A percentile compares a stretch with the other conserved stretches of the same genome.
phyloP scores from a whole-genome alignment of 2,113 vertebrate genomes.

The Poeciliopsis prolifica region DNA sequence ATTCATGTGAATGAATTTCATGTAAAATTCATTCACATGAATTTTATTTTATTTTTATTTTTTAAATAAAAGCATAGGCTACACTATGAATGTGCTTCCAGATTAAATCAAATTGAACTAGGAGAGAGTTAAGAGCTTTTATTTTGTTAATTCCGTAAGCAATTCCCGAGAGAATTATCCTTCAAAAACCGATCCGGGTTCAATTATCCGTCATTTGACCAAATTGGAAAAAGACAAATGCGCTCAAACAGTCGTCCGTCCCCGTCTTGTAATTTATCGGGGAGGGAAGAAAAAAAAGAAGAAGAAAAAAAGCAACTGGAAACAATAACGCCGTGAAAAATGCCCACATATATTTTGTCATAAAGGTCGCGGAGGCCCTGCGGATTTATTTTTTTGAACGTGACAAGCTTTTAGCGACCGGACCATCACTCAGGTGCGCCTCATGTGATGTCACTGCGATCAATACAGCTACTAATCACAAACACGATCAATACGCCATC shows the following conservation, averaged over 20 bases:
- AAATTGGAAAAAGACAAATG: conserved; percentile 10
- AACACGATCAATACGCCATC: conserved; percentile 64
- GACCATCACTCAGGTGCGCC: conserved; percentile 63
- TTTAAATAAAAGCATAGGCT: background rate
- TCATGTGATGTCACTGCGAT: conserved; percentile 66
- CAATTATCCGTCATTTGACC: conserved; percentile 2
- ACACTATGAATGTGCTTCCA: background rate
- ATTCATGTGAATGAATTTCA: no score
- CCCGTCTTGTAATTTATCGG: conserved; percentile 3
- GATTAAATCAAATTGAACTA: background rate
- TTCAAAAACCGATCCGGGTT: conserved; percentile 2
- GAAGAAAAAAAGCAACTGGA: background rate
- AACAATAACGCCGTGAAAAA: background rate
- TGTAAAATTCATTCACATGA: background rate
- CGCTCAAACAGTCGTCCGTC: conserved; percentile 4
- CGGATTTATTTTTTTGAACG: conserved; percentile 45
- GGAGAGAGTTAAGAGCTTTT: background rate
- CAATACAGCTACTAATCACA: conserved; percentile 72
- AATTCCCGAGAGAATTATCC: conserved; percentile 2
- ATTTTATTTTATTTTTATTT: background rate
- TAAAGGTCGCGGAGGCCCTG: conserved; percentile 16
- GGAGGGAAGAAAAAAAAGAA: background rate
- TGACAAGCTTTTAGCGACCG: conserved; percentile 51
- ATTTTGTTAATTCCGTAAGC: conserved; percentile 1
- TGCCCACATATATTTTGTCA: background rate